A percentile compares a stretch with the other conserved stretches of the same genome.
Evolutionary conservation across 2,797 vertebrate species (phyloP).

Genomic region (Eupleurogrammus muticus): DNA sequence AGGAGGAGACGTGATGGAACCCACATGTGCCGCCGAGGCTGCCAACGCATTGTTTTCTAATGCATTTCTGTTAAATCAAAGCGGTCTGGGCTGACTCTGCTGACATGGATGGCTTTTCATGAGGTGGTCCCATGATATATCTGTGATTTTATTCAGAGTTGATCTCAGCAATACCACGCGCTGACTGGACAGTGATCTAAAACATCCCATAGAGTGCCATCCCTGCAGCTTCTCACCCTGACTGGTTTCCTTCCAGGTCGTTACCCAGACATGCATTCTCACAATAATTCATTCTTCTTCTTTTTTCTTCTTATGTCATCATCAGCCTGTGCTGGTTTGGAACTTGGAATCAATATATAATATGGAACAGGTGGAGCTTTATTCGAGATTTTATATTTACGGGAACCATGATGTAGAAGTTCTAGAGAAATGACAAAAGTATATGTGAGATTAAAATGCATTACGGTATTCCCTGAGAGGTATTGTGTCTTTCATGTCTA

Average conservation of each 20-base stretch:
- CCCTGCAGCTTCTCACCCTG: slow-evolving; percentile 10
- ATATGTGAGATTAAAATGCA: slow-evolving; percentile 3
- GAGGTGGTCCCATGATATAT: neutral
- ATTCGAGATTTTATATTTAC: slow-evolving; percentile 9
- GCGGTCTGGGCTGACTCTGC: neutral
- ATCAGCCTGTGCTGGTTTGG: slow-evolving; percentile 21
- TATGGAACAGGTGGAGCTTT: slow-evolving; percentile 42
- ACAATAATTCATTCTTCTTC: slow-evolving; percentile 26
- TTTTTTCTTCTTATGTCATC: slow-evolving; percentile 14
- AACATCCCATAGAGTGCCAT: neutral
- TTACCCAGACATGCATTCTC: slow-evolving; percentile 21
- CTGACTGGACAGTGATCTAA: slow-evolving; percentile 10
- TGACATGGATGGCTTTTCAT: too few species aligned
- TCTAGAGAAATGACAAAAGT: slow-evolving; percentile 10
- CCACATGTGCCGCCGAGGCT: too few species aligned
- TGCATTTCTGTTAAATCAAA: neutral
- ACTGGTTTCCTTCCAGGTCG: slow-evolving; percentile 33
- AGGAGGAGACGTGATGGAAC: too few species aligned
- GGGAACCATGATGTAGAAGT: slow-evolving; percentile 11
- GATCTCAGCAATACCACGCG: neutral
- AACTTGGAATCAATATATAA: slow-evolving; percentile 47
- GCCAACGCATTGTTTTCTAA: too few species aligned
- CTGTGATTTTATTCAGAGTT: slow-evolving; percentile 25
- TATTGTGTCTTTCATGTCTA: too few species aligned
- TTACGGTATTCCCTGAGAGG: neutral